phyloP scores from a whole-genome alignment of 2,888 invertebrate species.

The Drosophila peninsularis region DNA sequence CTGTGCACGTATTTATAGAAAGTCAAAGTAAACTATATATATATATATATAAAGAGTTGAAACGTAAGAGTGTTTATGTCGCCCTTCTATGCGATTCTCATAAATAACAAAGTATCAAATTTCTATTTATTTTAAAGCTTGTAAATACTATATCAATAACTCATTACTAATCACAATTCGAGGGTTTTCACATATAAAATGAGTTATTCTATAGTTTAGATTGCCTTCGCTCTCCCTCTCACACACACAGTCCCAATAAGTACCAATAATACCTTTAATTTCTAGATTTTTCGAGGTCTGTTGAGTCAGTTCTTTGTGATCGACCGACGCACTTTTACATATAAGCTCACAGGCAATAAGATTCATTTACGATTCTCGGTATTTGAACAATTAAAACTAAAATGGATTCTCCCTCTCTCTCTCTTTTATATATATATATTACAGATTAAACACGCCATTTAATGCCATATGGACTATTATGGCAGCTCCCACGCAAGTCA shows the following conservation, averaged over 20 bases:
- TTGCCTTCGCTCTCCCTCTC: background rate
- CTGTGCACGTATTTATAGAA: too few species aligned
- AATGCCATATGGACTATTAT: conserved; percentile 71
- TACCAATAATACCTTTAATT: conserved; percentile 9
- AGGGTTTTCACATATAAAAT: background rate
- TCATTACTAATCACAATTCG: background rate
- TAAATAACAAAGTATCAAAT: background rate
- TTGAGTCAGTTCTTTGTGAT: conserved; percentile 7
- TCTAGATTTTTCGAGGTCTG: conserved; percentile 37
- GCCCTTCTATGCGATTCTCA: background rate
- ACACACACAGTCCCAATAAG: background rate
- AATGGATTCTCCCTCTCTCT: conserved; percentile 39
- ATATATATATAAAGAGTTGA: too few species aligned
- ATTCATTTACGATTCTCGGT: conserved; percentile 63
- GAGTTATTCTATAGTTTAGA: too few species aligned
- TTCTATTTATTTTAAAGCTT: too few species aligned
- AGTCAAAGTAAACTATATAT: too few species aligned
- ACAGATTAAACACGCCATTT: conserved; percentile 68
- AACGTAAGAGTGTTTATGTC: background rate
- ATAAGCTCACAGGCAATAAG: conserved; percentile 38
- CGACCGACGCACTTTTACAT: conserved; percentile 45
- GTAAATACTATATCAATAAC: background rate
- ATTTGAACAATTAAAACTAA: conserved; percentile 63
- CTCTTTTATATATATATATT: conserved; percentile 45
- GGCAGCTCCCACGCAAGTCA: conserved; percentile 73